A percentile compares a stretch with the other conserved stretches of the same genome.
Conservation (phyloP, 2,888 invertebrate species). For the Rhogogaster chlorosoma region DNA sequence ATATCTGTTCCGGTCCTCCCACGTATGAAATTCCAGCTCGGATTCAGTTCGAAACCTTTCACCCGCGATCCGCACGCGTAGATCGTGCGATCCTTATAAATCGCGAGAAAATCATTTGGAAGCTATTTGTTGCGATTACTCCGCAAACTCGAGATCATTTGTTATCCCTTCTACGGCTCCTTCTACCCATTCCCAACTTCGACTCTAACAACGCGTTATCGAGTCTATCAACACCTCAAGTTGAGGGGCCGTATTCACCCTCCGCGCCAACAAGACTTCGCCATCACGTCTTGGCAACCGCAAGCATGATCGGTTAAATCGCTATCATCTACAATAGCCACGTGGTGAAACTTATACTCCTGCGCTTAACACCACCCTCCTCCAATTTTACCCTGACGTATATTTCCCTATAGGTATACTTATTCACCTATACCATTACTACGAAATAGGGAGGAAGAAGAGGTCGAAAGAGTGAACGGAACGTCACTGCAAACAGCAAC, state of each 20-base stretch:
- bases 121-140: conserved; percentile 12
- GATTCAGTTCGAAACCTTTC: conserved; percentile 18
- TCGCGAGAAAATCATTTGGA: conserved; percentile 16
- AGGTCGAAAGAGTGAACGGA: neutral
- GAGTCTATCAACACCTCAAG: conserved; percentile 27
- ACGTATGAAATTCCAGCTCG: conserved; percentile 14
- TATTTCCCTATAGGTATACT: neutral
- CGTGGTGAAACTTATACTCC: neutral
- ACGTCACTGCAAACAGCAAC: neutral
- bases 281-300: conserved; percentile 13
- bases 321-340: conserved; percentile 30
- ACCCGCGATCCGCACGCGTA: neutral
- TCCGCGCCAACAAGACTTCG: conserved; percentile 12
- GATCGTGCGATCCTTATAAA: neutral
- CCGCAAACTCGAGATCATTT: conserved; percentile 24
- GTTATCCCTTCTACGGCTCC: neutral
- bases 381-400: conserved; percentile 20
- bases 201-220: conserved; percentile 4
- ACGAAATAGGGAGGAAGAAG: neutral
- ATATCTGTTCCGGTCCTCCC: conserved; percentile 20
- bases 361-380: neutral
- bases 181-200: neutral
- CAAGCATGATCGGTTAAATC: conserved; percentile 11
- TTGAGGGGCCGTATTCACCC: neutral
- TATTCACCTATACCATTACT: no score